Evolutionary conservation across 2,797 vertebrate genomes (phyloP).

Genomic region (Tokudaia tokunoshimensis): DNA sequence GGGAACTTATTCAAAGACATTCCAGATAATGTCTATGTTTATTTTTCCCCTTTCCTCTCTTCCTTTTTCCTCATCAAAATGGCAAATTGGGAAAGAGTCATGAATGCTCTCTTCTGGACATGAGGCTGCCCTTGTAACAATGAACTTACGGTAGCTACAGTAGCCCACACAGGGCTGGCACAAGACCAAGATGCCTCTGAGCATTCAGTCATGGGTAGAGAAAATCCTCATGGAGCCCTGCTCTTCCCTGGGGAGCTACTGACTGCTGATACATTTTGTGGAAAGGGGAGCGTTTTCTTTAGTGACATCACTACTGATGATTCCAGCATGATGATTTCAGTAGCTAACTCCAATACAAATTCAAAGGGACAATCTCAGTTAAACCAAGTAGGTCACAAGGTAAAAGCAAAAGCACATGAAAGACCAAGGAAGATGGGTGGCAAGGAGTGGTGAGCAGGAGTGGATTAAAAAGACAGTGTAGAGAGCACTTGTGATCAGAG

Average conservation of each 20-base stretch:
- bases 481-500: neutral
- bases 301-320: neutral
- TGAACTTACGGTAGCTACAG: neutral
- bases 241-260: neutral
- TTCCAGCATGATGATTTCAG: neutral
- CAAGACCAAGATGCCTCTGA: neutral
- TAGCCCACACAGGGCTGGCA: neutral
- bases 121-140: neutral
- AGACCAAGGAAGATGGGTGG: neutral
- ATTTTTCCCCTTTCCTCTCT: neutral
- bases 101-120: neutral
- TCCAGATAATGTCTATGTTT: neutral
- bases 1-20: conserved; percentile 20
- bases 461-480: neutral
- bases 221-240: neutral
- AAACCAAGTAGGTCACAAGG: neutral
- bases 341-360: neutral
- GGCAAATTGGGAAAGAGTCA: neutral
- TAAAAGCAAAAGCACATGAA: neutral
- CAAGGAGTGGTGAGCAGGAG: neutral
- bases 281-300: neutral
- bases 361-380: neutral
- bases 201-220: neutral
- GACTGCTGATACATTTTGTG: neutral
- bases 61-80: neutral